A percentile compares a stretch with the other conserved stretches of the same genome.
Evolutionary conservation across 92 coral and sea anemone genomes (phyloP).

Genomic region (Micromussa lordhowensis): DNA sequence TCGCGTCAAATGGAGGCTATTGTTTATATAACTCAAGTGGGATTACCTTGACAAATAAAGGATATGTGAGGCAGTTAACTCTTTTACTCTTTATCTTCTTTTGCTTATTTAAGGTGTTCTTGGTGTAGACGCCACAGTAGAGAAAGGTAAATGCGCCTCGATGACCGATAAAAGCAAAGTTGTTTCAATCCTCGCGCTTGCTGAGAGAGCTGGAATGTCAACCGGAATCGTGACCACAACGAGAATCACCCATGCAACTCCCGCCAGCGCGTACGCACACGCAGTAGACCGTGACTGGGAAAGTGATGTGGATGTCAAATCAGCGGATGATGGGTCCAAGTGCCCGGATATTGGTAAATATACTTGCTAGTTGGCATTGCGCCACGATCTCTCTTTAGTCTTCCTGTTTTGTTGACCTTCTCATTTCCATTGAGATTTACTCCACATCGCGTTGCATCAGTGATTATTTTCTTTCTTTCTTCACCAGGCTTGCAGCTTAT

Average conservation of each 20-base stretch:
- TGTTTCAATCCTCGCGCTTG: conserved; percentile 83
- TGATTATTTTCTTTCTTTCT: neutral
- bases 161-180: conserved; percentile 69
- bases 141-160: conserved; percentile 52
- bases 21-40: no score
- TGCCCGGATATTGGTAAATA: conserved; percentile 81
- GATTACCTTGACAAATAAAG: no score
- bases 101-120: conserved; percentile 53
- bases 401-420: no score
- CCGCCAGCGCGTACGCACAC: conserved; percentile 73
- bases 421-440: neutral
- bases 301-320: conserved; percentile 52
- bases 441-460: neutral
- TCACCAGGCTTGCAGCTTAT: conserved; percentile 65
- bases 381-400: no score
- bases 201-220: conserved; percentile 93
- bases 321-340: conserved; percentile 67
- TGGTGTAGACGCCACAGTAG: conserved; percentile 79
- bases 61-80: neutral
- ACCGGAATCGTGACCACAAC: conserved; percentile 92
- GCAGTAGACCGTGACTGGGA: conserved; percentile 81
- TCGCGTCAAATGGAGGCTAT: no score
- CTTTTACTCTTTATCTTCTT: no score
- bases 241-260: conserved; percentile 91
- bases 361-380: no score